Evolutionary conservation across 2,797 vertebrate genomes (phyloP).

Genomic region (Falco concolor): DNA sequence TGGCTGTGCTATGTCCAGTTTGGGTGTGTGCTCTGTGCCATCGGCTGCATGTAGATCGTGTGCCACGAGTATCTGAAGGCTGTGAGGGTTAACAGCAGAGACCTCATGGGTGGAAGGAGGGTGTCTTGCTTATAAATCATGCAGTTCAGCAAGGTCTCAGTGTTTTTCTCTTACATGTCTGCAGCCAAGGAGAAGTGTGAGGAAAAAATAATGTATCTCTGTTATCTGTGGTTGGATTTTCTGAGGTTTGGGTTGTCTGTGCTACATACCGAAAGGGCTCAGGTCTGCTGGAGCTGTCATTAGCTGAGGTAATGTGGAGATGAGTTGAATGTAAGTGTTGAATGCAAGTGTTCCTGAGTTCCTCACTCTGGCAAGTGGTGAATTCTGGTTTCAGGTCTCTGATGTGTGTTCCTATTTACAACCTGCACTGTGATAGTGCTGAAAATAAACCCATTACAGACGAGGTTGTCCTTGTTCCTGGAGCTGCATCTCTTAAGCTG

Average conservation of each 20-base stretch:
- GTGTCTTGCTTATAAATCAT: no score
- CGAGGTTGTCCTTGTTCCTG: background rate
- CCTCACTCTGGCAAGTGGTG: background rate
- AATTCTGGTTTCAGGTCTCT: background rate
- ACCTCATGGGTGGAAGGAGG: background rate
- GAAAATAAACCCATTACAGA: background rate
- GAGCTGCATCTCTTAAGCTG: background rate
- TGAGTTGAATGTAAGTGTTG: background rate
- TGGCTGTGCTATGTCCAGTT: background rate
- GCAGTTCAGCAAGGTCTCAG: background rate
- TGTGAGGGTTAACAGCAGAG: background rate
- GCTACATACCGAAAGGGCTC: no score
- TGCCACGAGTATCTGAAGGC: background rate
- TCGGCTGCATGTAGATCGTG: no score
- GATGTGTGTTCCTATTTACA: background rate
- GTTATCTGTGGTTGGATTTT: background rate
- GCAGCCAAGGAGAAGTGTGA: background rate
- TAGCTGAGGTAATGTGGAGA: background rate
- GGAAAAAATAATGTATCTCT: background rate
- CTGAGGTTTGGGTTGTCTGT: background rate
- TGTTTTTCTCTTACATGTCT: background rate
- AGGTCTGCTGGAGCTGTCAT: background rate
- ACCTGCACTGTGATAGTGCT: background rate
- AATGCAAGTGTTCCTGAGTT: background rate
- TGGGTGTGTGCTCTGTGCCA: background rate